Evolutionary conservation across 1,140 invertebrate genomes (phyloP).

Genomic region (Drosophila kanapiae): DNA sequence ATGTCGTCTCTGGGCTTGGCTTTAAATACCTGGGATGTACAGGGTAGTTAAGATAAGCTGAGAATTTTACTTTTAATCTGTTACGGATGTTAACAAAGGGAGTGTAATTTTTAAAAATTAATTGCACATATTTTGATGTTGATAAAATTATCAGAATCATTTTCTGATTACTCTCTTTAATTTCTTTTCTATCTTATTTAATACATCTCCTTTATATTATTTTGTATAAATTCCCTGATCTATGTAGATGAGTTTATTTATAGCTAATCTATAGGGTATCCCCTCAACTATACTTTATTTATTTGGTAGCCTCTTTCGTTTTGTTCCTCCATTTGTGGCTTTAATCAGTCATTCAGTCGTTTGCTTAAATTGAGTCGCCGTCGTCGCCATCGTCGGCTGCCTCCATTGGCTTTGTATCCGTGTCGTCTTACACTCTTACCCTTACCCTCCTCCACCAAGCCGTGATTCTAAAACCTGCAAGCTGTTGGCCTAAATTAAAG

Average conservation of each 20-base stretch:
- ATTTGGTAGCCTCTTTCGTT: not conserved
- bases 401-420: constrained; percentile 25
- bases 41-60: constrained; percentile 21
- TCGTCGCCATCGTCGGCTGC: constrained; percentile 34
- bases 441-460: not conserved
- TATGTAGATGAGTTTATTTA: too few relatives aligned
- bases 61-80: too few relatives aligned
- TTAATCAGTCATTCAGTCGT: constrained; percentile 79
- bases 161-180: not conserved
- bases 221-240: not conserved
- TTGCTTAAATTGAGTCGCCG: constrained; percentile 79
- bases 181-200: not conserved
- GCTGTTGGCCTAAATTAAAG: constrained; percentile 40
- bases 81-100: not conserved
- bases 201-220: not conserved
- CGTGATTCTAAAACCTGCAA: not conserved
- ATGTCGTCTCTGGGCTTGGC: constrained; percentile 44
- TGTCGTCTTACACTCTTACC: constrained; percentile 27
- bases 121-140: fast-evolving
- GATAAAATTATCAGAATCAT: not conserved
- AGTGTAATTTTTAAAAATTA: not conserved
- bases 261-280: constrained; percentile 2
- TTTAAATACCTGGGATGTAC: constrained; percentile 37
- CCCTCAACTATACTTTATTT: not conserved
- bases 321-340: constrained; percentile 42